Percentiles rank a stretch among this genome's conserved stretches.
Conservation (phyloP, 1,140 invertebrate species). For the Procambarus virginalis region DNA sequence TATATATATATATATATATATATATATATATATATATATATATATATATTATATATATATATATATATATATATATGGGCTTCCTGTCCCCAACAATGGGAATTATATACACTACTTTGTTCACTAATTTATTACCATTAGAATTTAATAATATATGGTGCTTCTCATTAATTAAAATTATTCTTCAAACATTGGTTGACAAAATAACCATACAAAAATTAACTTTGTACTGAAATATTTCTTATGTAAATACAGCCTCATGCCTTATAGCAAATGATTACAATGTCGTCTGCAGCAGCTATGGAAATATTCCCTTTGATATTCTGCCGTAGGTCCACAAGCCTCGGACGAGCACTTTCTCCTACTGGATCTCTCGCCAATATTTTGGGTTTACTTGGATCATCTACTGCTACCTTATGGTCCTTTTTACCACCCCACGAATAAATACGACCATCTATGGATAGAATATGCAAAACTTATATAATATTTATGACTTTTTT, state of each 20-base stretch:
- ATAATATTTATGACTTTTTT: no score
- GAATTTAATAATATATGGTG: no score
- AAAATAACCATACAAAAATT: not conserved
- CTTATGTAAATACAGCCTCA: not conserved
- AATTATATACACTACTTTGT: not conserved
- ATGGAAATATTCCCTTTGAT: not conserved
- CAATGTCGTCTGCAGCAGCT: not conserved
- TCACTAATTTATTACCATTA: not conserved
- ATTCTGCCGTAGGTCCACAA: not conserved
- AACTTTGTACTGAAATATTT: not conserved
- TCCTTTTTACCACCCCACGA: constrained; percentile 26
- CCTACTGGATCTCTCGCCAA: not conserved
- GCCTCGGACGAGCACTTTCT: not conserved
- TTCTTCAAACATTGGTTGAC: not conserved
- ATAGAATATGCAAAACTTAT: not conserved
- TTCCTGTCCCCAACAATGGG: no score
- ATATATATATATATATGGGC: not conserved
- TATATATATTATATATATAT: not conserved
- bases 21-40: no score
- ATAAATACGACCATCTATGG: constrained; percentile 19
- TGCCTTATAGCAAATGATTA: not conserved
- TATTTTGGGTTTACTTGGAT: not conserved
- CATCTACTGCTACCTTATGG: not conserved
- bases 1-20: no score
- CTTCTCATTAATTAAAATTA: no score